Base-by-base conservation (phyloP, 1,140 invertebrate genomes). In the Notospermus geniculatus region DNA sequence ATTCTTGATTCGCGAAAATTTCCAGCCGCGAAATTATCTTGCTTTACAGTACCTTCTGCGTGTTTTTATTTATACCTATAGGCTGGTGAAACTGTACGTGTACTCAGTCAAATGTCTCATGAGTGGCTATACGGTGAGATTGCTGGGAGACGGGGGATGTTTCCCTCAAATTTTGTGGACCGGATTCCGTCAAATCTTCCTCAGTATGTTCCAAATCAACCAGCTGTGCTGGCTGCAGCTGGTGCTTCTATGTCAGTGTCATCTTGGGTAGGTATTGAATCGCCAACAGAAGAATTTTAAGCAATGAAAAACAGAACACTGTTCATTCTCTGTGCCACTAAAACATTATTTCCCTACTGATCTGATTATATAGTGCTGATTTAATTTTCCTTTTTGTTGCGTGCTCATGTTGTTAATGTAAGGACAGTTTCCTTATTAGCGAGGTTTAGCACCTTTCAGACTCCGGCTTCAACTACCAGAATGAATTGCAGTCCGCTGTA, bases 71-170 rank as follows among this genome's bases (percentile, higher is more conserved):
- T 27, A 22, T 7, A 19, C 19, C 32, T 71, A 15, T 66, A 87
- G 84, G 83, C 85, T 70, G 89, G 89, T 27, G 87, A 90, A 67
- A 83, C 83, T 63, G 86, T 92, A 45, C 86, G 83, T 60, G 85
- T 92, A 39, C 79, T 89, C 43, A 85, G 87, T 55, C 87, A 86
- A 78, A 84, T 91, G 61, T 59, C 60, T 19, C 45, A 59, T 23
- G 88, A 92, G 66, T 94, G 92, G 92, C 85, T 91, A 19, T 91
- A 86, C 71, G 92, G 91, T 27, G 87, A 90, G 73, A 85, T 83
- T 53, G 81, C 85, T 59, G 87, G 87, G 22, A 80, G 82, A 54
- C 84, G 79, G 74, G 91, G 91, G 54, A 89, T 91, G 75, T 93
- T 93, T 80, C 91, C 91, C 60, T 83, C 86, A 7, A 88, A 88